Evolutionary conservation across 2,888 invertebrate genomes (phyloP).

Genomic region (Monochamus alternatus): DNA sequence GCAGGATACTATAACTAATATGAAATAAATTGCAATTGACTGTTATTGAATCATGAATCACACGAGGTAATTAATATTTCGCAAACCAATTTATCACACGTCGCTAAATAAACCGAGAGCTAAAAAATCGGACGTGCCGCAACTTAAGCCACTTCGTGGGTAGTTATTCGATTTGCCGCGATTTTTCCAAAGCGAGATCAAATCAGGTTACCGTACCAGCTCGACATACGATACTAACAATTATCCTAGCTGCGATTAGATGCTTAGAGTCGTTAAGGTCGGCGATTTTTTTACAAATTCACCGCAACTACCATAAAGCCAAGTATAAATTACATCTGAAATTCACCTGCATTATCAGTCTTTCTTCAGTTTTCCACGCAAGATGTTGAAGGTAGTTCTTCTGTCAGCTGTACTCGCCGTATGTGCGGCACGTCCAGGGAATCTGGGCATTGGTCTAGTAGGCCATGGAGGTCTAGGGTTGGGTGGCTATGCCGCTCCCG

Average conservation of each 20-base stretch:
- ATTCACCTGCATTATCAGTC: neutral
- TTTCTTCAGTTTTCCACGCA: neutral
- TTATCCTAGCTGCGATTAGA: neutral
- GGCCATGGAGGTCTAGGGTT: constrained; percentile 5
- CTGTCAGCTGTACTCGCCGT: constrained; percentile 72
- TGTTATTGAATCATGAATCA: neutral
- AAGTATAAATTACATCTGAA: constrained; percentile 2
- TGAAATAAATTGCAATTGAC: neutral
- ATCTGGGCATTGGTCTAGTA: constrained; percentile 49
- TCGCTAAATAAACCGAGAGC: neutral
- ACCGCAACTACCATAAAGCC: neutral
- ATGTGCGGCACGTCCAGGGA: constrained; percentile 72
- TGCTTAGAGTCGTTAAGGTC: too few relatives aligned
- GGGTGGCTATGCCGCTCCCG: constrained; percentile 49
- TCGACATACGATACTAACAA: neutral
- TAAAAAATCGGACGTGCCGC: neutral
- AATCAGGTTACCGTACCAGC: neutral
- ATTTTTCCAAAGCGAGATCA: neutral
- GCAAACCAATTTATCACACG: neutral
- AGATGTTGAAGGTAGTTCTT: constrained; percentile 41
- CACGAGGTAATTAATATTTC: neutral
- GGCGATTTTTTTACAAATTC: neutral
- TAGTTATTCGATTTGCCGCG: neutral
- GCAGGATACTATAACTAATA: neutral
- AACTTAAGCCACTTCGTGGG: neutral